Percentiles rank a stretch among this genome's conserved stretches.
These are phyloP conservation scores for Auanema freiburgensis DNA, from an alignment of 2,888 invertebrate genomes.

Conservation along the genomic window DNA sequence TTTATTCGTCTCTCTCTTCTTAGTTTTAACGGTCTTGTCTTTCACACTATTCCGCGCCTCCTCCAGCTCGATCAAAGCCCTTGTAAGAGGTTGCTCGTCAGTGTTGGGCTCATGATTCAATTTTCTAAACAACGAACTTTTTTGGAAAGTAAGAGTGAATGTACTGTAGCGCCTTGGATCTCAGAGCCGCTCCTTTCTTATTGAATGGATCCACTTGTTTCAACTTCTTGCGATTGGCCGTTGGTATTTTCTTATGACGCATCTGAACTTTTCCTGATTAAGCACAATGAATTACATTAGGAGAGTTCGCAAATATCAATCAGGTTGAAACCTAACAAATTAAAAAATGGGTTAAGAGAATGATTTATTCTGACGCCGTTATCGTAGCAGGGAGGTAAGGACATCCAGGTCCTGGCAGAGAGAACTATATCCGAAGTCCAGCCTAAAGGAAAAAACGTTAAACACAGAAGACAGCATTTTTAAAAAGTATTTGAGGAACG, in stretches of 20 bases:
- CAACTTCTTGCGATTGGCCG: constrained; percentile 50
- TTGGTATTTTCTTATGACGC: constrained; percentile 39
- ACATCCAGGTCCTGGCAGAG: too few relatives aligned
- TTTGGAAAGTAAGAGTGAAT: background rate
- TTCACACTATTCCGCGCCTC: background rate
- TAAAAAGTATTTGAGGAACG: constrained; percentile 15
- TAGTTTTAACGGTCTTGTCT: constrained; percentile 24
- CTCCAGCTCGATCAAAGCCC: constrained; percentile 25
- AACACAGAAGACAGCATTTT: background rate
- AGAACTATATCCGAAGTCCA: too few relatives aligned
- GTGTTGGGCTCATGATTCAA: constrained; percentile 17
- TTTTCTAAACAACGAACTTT: constrained; percentile 13
- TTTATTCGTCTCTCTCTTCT: constrained; percentile 33
- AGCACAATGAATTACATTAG: background rate
- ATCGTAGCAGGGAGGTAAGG: background rate
- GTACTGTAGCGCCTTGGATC: constrained; percentile 20
- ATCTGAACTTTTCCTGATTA: background rate
- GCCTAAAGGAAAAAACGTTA: background rate
- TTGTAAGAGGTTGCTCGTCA: constrained; percentile 36
- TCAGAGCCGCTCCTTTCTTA: constrained; percentile 28
- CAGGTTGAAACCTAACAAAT: background rate
- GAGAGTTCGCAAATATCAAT: background rate
- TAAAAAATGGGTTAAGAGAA: too few relatives aligned
- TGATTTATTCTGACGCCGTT: background rate
- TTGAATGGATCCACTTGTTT: constrained; percentile 50